Evolutionary conservation across 2,113 vertebrate genomes (phyloP).

Genomic region (Hemiprocne comata): DNA sequence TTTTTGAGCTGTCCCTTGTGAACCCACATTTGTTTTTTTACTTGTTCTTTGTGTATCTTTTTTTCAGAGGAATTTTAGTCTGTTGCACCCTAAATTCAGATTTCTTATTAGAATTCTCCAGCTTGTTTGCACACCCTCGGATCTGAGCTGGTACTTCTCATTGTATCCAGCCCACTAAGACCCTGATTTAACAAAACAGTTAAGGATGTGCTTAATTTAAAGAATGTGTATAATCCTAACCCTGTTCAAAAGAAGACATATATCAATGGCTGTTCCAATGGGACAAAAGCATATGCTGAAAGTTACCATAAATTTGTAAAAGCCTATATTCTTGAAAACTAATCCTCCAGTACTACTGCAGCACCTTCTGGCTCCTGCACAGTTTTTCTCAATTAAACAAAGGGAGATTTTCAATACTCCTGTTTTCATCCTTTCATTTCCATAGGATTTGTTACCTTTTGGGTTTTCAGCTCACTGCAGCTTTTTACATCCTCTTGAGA

Average conservation of each 20-base stretch:
- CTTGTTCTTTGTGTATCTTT: background rate
- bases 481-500: background rate
- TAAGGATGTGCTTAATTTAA: conserved; percentile 35
- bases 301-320: conserved; percentile 11
- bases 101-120: conserved; percentile 1
- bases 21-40: background rate
- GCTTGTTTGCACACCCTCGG: background rate
- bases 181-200: background rate
- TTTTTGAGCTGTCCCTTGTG: conserved; percentile 11
- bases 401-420: background rate
- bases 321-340: background rate
- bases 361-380: background rate
- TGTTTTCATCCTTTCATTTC: background rate
- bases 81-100: conserved; percentile 11
- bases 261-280: background rate
- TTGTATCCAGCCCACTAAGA: background rate
- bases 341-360: background rate
- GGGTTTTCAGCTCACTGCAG: background rate
- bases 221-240: background rate
- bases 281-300: conserved; percentile 9
- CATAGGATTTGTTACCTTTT: background rate
- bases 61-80: conserved; percentile 40
- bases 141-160: background rate
- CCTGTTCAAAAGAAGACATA: background rate
- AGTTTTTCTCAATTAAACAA: background rate